Evolutionary conservation across 2,797 vertebrate genomes (phyloP).

Genomic region (Lateolabrax maculatus): DNA sequence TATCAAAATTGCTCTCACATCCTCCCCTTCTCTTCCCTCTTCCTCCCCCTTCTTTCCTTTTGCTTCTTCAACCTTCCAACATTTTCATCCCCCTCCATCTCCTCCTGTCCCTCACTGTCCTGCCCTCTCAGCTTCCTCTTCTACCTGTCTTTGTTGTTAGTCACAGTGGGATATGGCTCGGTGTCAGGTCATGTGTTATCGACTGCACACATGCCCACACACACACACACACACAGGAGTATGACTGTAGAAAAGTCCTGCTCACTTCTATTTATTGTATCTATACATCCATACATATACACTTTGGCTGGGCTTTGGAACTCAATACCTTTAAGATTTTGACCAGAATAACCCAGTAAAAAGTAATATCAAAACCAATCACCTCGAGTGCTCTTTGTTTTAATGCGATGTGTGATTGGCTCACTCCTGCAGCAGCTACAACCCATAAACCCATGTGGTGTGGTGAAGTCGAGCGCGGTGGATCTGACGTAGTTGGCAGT

Average conservation of each 20-base stretch:
- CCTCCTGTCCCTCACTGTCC: background rate
- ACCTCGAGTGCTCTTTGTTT: no score
- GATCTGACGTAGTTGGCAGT: no score
- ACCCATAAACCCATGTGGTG: no score
- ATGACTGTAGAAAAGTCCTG: slow-evolving; percentile 13
- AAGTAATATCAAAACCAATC: no score
- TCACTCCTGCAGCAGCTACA: no score
- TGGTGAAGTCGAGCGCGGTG: no score
- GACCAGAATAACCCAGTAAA: no score
- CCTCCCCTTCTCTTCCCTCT: slow-evolving; percentile 15
- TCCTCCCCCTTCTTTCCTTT: slow-evolving; percentile 20
- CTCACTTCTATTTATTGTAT: slow-evolving; percentile 2
- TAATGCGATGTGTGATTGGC: no score
- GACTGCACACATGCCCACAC: slow-evolving; percentile 25
- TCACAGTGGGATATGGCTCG: slow-evolving; percentile 45
- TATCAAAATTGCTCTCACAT: slow-evolving; percentile 74
- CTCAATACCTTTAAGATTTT: no score
- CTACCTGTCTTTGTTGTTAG: slow-evolving; percentile 58
- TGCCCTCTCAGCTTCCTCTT: slow-evolving; percentile 50
- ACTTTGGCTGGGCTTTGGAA: no score
- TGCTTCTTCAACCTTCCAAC: slow-evolving; percentile 1
- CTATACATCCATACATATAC: no score
- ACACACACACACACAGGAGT: slow-evolving; percentile 9
- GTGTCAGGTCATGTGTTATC: slow-evolving; percentile 63
- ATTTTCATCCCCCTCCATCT: background rate